Percentiles rank a stretch among this genome's conserved stretches.
Conservation (phyloP, 2,888 invertebrate genomes). For the Drosophila lacicola region DNA sequence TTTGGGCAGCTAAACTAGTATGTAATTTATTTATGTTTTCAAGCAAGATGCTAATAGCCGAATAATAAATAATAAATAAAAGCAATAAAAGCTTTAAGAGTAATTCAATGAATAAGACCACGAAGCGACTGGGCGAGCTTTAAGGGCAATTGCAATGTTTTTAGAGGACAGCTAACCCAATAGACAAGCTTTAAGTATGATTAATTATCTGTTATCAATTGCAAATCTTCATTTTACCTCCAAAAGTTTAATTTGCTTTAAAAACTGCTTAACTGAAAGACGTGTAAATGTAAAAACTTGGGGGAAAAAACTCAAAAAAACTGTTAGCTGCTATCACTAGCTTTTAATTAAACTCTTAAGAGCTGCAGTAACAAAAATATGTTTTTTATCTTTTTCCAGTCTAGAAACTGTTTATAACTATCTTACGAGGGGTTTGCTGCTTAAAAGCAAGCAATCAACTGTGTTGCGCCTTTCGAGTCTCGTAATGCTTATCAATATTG, state of each 20-base stretch:
- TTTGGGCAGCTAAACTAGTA: too few relatives aligned
- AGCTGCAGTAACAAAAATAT: neutral
- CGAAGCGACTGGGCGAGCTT: too few relatives aligned
- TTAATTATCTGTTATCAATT: too few relatives aligned
- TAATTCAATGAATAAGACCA: too few relatives aligned
- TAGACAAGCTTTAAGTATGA: too few relatives aligned
- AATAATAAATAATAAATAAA: too few relatives aligned
- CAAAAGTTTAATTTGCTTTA: neutral
- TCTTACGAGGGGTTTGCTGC: slow-evolving; percentile 17
- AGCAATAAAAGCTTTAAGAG: too few relatives aligned
- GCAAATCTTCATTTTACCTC: too few relatives aligned
- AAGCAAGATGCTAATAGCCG: too few relatives aligned
- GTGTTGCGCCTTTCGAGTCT: slow-evolving; percentile 10
- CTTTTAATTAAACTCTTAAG: slow-evolving; percentile 5
- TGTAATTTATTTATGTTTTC: too few relatives aligned
- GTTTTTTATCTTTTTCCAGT: neutral
- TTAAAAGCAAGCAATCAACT: slow-evolving; percentile 16
- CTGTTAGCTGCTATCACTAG: neutral
- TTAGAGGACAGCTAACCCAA: too few relatives aligned
- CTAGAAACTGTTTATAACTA: neutral
- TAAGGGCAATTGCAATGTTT: too few relatives aligned
- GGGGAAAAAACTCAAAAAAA: neutral
- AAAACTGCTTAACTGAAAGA: slow-evolving; percentile 1
- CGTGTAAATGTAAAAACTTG: neutral
- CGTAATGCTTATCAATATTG: slow-evolving; percentile 45